These are phyloP conservation scores for Drosophila saltans DNA, from an alignment of 1,140 invertebrate species.

Conservation along the genomic window DNA sequence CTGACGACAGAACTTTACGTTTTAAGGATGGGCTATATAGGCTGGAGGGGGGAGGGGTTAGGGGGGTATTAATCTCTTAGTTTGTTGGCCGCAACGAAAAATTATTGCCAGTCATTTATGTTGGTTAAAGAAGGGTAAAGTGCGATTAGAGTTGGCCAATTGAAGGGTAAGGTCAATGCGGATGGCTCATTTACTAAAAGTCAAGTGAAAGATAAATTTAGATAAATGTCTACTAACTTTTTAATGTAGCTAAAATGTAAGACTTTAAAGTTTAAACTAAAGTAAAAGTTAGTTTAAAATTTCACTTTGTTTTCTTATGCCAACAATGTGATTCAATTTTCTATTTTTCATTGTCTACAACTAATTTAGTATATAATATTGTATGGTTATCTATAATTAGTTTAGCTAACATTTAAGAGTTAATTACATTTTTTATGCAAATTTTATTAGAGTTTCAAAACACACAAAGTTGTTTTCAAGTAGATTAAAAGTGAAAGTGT, in stretches of 20 bases:
- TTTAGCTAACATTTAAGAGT: neutral
- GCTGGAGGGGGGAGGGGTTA: too few species aligned
- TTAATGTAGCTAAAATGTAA: neutral
- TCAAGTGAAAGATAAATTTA: neutral
- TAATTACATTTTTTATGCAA: neutral
- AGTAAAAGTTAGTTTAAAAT: too few species aligned
- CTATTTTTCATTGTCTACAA: neutral
- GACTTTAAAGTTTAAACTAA: too few species aligned
- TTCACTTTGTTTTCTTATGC: too few species aligned
- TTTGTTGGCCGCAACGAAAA: conserved; percentile 19
- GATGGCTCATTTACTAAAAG: neutral
- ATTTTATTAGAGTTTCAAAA: neutral
- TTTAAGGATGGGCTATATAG: conserved; percentile 20
- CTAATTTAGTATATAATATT: neutral
- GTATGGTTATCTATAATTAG: neutral
- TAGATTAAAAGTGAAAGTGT: neutral
- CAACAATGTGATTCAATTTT: neutral
- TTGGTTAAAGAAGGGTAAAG: conserved; percentile 27
- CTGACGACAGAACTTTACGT: conserved; percentile 16
- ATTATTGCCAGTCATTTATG: conserved; percentile 42
- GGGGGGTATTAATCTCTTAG: conserved; percentile 20
- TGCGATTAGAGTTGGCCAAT: neutral
- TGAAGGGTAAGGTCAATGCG: neutral
- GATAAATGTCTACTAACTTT: too few species aligned
- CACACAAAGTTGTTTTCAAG: too few species aligned